phyloP scores from a whole-genome alignment of 2,888 invertebrate species.

The Selenia dentaria region DNA sequence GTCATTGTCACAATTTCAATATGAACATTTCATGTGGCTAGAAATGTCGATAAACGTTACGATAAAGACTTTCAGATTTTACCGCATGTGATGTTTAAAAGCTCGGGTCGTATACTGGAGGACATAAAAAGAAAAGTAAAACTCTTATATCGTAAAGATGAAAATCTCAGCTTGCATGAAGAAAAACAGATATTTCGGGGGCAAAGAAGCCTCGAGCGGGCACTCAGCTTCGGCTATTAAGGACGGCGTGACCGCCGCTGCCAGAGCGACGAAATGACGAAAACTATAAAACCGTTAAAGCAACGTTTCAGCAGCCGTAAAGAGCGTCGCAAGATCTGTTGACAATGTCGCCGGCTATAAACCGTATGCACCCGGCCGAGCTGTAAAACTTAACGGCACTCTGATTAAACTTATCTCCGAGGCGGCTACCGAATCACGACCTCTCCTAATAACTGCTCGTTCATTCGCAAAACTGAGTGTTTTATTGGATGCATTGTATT shows the following conservation, averaged over 20 bases:
- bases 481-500: constrained; percentile 50
- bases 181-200: constrained; percentile 77
- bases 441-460: constrained; percentile 61
- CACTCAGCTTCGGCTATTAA: constrained; percentile 82
- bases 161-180: constrained; percentile 70
- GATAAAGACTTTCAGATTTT: constrained; percentile 17
- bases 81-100: constrained; percentile 30
- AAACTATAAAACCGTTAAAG: constrained; percentile 85
- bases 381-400: constrained; percentile 80
- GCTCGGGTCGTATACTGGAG: constrained; percentile 33
- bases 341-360: constrained; percentile 83
- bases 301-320: constrained; percentile 83
- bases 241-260: constrained; percentile 79
- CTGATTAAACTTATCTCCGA: constrained; percentile 81
- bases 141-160: constrained; percentile 75
- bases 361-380: constrained; percentile 80
- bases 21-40: constrained; percentile 24
- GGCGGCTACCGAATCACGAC: constrained; percentile 67
- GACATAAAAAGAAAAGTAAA: constrained; percentile 61
- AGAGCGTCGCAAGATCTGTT: constrained; percentile 83
- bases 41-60: constrained; percentile 13
- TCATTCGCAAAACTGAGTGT: constrained; percentile 45
- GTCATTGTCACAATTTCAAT: constrained; percentile 25
- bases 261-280: constrained; percentile 78
- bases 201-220: constrained; percentile 76